phyloP scores from a whole-genome alignment of 2,797 vertebrate genomes.

The Manis pentadactyla region DNA sequence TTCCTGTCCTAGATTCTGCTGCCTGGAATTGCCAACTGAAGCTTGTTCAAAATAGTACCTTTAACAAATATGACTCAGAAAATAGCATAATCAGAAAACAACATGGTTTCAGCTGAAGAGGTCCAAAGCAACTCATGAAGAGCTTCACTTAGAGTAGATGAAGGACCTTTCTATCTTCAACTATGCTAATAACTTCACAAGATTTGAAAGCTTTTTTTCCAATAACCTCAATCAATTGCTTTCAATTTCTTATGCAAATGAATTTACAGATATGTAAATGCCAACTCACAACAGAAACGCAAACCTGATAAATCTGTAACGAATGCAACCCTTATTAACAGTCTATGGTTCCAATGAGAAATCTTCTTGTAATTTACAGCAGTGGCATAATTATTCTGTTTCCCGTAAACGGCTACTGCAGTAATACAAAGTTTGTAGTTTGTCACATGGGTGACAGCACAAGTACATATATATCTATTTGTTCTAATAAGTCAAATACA shows the following conservation, averaged over 20 bases:
- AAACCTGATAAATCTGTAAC: constrained; percentile 66
- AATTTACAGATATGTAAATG: constrained; percentile 70
- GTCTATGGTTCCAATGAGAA: constrained; percentile 73
- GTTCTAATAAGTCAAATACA: constrained; percentile 61
- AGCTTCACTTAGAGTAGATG: not conserved
- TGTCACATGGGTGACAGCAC: constrained; percentile 56
- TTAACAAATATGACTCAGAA: not conserved
- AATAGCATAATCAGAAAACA: not conserved
- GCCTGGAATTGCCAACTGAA: not conserved
- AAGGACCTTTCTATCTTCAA: not conserved
- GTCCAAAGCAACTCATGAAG: not conserved
- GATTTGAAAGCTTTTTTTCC: constrained; percentile 38
- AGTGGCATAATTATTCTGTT: constrained; percentile 61
- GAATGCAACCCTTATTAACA: constrained; percentile 65
- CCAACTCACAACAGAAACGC: constrained; percentile 42
- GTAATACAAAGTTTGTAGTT: constrained; percentile 58
- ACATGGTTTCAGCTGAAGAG: not conserved
- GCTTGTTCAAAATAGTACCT: not conserved
- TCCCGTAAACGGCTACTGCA: constrained; percentile 59
- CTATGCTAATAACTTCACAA: not conserved
- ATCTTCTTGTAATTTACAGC: constrained; percentile 67
- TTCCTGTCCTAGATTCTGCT: not conserved
- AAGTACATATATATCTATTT: constrained; percentile 1
- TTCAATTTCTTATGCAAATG: constrained; percentile 72
- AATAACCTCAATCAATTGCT: constrained; percentile 36